phyloP scores from a whole-genome alignment of 2,888 invertebrate species.

The Drosophila kambysellisi region DNA sequence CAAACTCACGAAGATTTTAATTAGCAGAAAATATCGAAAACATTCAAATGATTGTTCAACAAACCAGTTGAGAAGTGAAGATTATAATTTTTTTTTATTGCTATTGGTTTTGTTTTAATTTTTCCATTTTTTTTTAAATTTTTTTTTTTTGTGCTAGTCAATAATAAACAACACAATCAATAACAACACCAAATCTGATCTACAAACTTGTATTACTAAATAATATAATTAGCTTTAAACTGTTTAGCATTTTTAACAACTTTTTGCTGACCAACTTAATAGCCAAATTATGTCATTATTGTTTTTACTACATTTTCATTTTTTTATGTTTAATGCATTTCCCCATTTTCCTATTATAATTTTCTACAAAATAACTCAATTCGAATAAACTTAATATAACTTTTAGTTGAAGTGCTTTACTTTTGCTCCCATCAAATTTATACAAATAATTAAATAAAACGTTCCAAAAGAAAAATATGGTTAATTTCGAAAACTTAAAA shows the following conservation, averaged over 20 bases:
- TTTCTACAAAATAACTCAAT: not conserved
- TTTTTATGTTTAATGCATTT: not conserved
- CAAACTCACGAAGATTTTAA: no score
- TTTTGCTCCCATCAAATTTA: not conserved
- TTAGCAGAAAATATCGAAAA: no score
- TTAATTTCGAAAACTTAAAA: not conserved
- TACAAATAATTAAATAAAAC: not conserved
- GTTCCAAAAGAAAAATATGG: not conserved
- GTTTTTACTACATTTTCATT: not conserved
- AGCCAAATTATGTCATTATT: fast-evolving
- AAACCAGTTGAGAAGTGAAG: no score
- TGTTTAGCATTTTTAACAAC: not conserved
- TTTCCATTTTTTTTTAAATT: no score
- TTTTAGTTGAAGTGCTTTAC: not conserved
- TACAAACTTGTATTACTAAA: not conserved
- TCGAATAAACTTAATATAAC: not conserved
- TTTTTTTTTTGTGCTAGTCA: not conserved
- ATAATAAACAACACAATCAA: not conserved
- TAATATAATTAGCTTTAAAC: not conserved
- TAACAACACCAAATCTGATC: not conserved
- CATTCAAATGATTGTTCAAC: no score
- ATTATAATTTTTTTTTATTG: no score
- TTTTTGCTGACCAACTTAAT: not conserved
- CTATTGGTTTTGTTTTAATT: no score
- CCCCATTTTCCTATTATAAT: not conserved